Conservation (phyloP, 2,888 invertebrate genomes). For the Leptopilina drosophilae region DNA sequence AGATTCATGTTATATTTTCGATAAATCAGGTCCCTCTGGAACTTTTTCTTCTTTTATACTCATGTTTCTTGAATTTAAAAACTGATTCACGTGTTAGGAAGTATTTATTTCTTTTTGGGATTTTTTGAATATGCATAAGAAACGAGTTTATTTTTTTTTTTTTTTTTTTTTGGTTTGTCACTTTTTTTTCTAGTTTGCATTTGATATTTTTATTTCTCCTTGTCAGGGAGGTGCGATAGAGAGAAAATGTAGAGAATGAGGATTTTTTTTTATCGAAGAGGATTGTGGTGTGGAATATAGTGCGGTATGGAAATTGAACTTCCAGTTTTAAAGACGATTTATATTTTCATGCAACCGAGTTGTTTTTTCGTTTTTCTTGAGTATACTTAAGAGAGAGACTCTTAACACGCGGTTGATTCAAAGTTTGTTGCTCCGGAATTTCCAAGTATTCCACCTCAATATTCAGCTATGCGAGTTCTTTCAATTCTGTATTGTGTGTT, state of each 20-base stretch:
- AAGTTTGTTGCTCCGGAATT: constrained; percentile 6
- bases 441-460: constrained; percentile 9
- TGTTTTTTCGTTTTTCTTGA: constrained; percentile 3
- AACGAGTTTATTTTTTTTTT: no score
- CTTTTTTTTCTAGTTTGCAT: not conserved
- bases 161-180: no score
- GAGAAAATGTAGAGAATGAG: constrained; percentile 9
- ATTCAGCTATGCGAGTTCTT: constrained; percentile 27
- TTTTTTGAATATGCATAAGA: no score
- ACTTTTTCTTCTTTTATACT: no score
- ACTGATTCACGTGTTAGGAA: no score
- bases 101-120: no score
- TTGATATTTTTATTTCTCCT: not conserved
- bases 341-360: constrained; percentile 28
- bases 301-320: constrained; percentile 32
- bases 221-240: not conserved
- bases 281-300: not conserved
- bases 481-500: not conserved
- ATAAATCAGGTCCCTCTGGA: no score
- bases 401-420: constrained; percentile 1
- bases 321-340: constrained; percentile 32
- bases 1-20: no score
- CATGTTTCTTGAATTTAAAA: no score
- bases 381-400: not conserved
- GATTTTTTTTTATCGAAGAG: constrained; percentile 1